Evolutionary conservation across 2,888 invertebrate genomes (phyloP).

Genomic region (Pycnomerus fuliginosus): DNA sequence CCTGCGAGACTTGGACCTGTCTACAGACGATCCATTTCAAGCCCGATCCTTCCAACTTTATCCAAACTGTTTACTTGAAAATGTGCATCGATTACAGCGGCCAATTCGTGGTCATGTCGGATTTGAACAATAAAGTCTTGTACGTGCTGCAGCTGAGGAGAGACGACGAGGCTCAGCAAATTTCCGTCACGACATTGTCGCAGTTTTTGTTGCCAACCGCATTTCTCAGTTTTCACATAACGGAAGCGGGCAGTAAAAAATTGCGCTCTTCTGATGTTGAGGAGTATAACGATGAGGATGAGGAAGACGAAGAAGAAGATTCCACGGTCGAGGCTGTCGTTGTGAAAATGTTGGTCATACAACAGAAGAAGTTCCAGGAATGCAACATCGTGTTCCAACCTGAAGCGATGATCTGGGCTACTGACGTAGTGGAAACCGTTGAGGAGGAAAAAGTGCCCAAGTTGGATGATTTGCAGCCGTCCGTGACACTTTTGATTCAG

Average conservation of each 20-base stretch:
- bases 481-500: slow-evolving; percentile 48
- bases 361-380: slow-evolving; percentile 87
- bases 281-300: slow-evolving; percentile 53
- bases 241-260: slow-evolving; percentile 67
- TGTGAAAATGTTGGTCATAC: slow-evolving; percentile 74
- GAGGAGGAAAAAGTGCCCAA: slow-evolving; percentile 41
- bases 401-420: slow-evolving; percentile 36
- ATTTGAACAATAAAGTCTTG: slow-evolving; percentile 79
- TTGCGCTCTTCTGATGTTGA: slow-evolving; percentile 58
- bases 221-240: slow-evolving; percentile 85
- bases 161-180: slow-evolving; percentile 61
- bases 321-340: slow-evolving; percentile 54
- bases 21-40: slow-evolving; percentile 81
- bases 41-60: slow-evolving; percentile 52
- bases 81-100: slow-evolving; percentile 84
- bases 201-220: slow-evolving; percentile 87
- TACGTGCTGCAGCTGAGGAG: slow-evolving; percentile 77
- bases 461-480: slow-evolving; percentile 48
- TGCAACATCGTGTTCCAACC: slow-evolving; percentile 47
- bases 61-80: slow-evolving; percentile 61
- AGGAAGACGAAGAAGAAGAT: slow-evolving; percentile 58
- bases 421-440: slow-evolving; percentile 21
- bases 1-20: slow-evolving; percentile 92
- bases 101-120: slow-evolving; percentile 83
- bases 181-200: slow-evolving; percentile 72